Conservation (phyloP, 1,140 invertebrate genomes). For the Diplogasteroides magnus region DNA sequence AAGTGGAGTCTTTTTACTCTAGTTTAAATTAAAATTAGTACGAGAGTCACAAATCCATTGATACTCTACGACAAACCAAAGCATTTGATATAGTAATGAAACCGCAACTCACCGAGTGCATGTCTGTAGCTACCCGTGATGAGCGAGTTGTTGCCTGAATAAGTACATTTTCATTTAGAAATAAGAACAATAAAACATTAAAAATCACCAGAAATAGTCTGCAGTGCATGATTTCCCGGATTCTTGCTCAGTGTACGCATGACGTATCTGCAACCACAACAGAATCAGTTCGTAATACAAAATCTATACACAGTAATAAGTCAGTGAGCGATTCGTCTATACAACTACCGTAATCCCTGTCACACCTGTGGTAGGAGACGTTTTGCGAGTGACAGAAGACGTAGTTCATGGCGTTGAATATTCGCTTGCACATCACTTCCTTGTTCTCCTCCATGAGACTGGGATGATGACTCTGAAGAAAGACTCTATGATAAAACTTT, state of each 20-base stretch:
- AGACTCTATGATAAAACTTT: too few species aligned
- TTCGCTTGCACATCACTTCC: conserved; percentile 19
- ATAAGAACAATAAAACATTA: too few species aligned
- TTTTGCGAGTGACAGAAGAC: conserved; percentile 52
- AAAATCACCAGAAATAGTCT: conserved; percentile 47
- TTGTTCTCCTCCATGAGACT: too few species aligned
- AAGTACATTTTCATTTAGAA: too few species aligned
- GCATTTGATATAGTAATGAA: conserved; percentile 1
- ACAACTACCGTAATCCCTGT: too few species aligned
- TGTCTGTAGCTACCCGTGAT: conserved; percentile 53
- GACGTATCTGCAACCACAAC: conserved; percentile 33
- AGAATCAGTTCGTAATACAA: too few species aligned
- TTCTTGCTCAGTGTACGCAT: conserved; percentile 43
- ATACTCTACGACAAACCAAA: conserved; percentile 14
- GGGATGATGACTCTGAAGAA: background rate
- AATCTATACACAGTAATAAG: too few species aligned
- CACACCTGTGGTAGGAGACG: conserved; percentile 41
- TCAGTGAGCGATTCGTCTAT: too few species aligned
- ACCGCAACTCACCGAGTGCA: conserved; percentile 39
- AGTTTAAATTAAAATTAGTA: too few species aligned
- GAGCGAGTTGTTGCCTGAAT: conserved; percentile 54
- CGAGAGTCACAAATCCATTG: too few species aligned
- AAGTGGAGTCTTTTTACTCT: too few species aligned
- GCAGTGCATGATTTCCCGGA: conserved; percentile 42
- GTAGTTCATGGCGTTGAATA: conserved; percentile 53